A percentile compares a stretch with the other conserved stretches of the same genome.
Conservation (phyloP, 2,888 invertebrate species). For the Caenorhabditis drosophilae region DNA sequence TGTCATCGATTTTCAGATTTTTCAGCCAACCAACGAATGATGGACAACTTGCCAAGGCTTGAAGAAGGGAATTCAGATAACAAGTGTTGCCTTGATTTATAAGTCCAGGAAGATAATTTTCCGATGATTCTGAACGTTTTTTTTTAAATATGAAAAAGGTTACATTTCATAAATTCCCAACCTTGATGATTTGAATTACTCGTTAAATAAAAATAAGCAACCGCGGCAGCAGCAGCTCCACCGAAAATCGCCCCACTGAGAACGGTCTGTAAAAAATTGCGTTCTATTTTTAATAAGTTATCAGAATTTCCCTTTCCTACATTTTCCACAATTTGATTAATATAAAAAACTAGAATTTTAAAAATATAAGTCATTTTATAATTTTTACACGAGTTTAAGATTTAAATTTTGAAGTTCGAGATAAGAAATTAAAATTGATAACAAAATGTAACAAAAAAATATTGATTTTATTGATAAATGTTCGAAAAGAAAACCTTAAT, state of each 20-base stretch:
- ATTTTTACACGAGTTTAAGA: too few species aligned
- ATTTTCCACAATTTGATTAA: too few species aligned
- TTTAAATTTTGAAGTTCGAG: too few species aligned
- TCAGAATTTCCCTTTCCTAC: too few species aligned
- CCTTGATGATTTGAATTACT: conserved; percentile 3
- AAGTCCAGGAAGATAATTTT: conserved; percentile 43
- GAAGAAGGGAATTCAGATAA: conserved; percentile 55
- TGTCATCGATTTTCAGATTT: conserved; percentile 9
- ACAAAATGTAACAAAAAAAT: too few species aligned
- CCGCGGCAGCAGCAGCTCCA: conserved; percentile 41
- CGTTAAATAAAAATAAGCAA: conserved; percentile 39
- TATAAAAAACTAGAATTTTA: too few species aligned
- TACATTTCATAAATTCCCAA: too few species aligned
- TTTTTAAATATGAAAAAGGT: too few species aligned
- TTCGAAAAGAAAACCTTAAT: too few species aligned
- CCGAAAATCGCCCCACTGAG: conserved; percentile 36
- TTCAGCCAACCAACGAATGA: conserved; percentile 48
- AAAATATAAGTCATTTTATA: too few species aligned
- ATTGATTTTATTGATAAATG: too few species aligned
- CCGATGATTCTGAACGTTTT: conserved; percentile 12
- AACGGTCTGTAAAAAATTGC: conserved; percentile 22
- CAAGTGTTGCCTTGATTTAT: conserved; percentile 58
- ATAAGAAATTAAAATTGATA: too few species aligned
- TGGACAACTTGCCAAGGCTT: conserved; percentile 55
- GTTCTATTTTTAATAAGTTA: background rate